Evolutionary conservation across 2,888 invertebrate species (phyloP).

Genomic region (Drosophila infuscata): DNA sequence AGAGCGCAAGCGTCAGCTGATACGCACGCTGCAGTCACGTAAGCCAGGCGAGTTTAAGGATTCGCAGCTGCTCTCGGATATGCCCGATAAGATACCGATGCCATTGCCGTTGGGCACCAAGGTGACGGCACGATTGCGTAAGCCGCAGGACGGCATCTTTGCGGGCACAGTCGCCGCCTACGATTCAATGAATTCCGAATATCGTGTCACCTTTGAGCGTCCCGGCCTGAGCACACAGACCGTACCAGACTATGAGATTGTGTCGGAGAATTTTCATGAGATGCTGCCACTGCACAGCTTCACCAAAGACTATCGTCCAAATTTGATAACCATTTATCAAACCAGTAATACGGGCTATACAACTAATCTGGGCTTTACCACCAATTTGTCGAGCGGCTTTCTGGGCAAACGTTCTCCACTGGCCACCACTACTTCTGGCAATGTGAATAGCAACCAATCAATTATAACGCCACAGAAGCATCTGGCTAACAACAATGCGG

Average conservation of each 20-base stretch:
- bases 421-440: conserved; percentile 15
- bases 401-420: conserved; percentile 49
- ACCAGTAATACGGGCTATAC: conserved; percentile 62
- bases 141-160: conserved; percentile 97
- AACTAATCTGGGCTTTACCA: conserved; percentile 85
- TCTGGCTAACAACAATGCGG: conserved; percentile 85
- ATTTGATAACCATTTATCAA: conserved; percentile 82
- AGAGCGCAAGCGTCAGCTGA: conserved; percentile 95
- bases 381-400: conserved; percentile 84
- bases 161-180: conserved; percentile 97
- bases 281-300: conserved; percentile 94
- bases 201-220: conserved; percentile 97
- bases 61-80: conserved; percentile 91
- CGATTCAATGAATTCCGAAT: conserved; percentile 96
- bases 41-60: conserved; percentile 91
- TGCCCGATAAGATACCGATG: conserved; percentile 97
- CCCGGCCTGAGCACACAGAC: conserved; percentile 97
- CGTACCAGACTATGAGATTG: conserved; percentile 97
- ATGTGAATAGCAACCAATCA: conserved; percentile 21
- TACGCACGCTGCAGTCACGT: conserved; percentile 96
- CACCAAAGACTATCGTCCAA: conserved; percentile 91
- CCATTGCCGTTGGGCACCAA: conserved; percentile 97
- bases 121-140: conserved; percentile 92
- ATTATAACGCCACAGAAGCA: conserved; percentile 55
- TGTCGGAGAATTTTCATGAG: conserved; percentile 96